Conservation (phyloP, 2,888 invertebrate species). For the Pheosia gnoma region DNA sequence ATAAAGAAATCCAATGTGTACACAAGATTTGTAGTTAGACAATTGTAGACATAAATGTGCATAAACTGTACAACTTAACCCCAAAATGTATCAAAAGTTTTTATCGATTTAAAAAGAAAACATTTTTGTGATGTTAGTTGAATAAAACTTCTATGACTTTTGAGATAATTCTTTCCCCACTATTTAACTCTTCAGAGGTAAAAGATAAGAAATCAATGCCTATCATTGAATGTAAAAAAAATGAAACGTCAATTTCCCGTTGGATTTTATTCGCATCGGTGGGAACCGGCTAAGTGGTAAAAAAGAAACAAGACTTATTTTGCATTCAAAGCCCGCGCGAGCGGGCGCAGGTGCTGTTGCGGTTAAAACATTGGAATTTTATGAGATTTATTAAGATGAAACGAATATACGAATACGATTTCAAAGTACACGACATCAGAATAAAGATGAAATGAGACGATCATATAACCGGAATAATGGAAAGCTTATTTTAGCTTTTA, state of each 20-base stretch:
- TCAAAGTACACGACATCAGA: constrained; percentile 44
- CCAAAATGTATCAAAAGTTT: no score
- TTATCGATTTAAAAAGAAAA: no score
- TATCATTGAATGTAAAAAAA: constrained; percentile 49
- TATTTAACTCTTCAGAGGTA: constrained; percentile 21
- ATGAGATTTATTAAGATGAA: constrained; percentile 81
- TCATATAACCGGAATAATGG: constrained; percentile 25
- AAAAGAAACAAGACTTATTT: constrained; percentile 82
- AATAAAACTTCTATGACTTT: no score
- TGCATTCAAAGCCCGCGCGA: constrained; percentile 77
- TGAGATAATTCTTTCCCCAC: no score
- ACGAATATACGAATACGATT: constrained; percentile 63
- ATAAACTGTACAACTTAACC: no score
- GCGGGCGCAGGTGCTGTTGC: constrained; percentile 75
- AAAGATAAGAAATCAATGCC: constrained; percentile 40
- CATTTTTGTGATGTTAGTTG: no score
- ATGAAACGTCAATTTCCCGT: constrained; percentile 71
- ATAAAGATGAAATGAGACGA: constrained; percentile 38
- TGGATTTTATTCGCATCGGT: constrained; percentile 73
- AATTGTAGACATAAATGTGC: no score
- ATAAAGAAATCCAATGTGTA: not conserved
- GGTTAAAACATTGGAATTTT: constrained; percentile 82
- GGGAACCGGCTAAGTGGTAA: constrained; percentile 77
- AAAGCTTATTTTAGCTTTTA: constrained; percentile 26
- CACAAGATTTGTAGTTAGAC: no score